Conservation (phyloP, 2,888 invertebrate species). For the Norana najaformis region DNA sequence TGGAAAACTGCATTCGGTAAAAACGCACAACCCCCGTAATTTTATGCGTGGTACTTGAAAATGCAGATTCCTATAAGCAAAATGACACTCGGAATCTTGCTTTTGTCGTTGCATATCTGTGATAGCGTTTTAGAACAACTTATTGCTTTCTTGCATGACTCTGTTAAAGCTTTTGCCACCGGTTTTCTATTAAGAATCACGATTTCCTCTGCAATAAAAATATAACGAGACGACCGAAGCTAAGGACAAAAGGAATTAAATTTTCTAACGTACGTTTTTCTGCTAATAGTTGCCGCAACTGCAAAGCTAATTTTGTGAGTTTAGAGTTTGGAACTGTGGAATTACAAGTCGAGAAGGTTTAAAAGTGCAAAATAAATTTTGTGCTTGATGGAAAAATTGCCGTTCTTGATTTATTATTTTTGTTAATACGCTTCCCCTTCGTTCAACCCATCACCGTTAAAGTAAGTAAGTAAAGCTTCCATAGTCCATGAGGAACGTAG, state of each 20-base stretch:
- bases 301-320: not conserved
- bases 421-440: too few relatives aligned
- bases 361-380: too few relatives aligned
- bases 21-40: too few relatives aligned
- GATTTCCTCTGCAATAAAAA: not conserved
- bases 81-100: not conserved
- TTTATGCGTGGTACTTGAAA: not conserved
- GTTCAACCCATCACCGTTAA: too few relatives aligned
- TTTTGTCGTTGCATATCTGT: conserved; percentile 13
- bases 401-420: too few relatives aligned
- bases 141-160: not conserved
- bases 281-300: not conserved
- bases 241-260: conserved; percentile 1
- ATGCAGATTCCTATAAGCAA: not conserved
- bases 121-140: not conserved
- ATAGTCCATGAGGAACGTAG: too few relatives aligned
- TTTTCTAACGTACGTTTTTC: not conserved
- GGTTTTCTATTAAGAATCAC: not conserved
- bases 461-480: too few relatives aligned
- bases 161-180: not conserved
- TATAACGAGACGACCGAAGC: not conserved
- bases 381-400: too few relatives aligned
- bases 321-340: not conserved
- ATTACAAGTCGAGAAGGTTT: too few relatives aligned
- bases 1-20: not conserved